phyloP scores from a whole-genome alignment of 1,140 invertebrate species.

The Pararge aegeria region DNA sequence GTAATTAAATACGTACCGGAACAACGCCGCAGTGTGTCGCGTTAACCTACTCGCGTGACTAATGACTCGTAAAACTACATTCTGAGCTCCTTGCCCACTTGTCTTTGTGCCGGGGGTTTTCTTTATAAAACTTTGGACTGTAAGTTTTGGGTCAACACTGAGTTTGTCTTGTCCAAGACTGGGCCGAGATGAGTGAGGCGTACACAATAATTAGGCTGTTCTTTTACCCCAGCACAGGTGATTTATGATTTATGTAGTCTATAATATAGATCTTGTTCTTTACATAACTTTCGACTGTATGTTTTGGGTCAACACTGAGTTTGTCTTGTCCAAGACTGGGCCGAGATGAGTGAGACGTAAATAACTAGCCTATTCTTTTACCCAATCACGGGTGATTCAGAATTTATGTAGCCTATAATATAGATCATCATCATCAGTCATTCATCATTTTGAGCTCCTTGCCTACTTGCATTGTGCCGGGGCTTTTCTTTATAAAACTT shows the following conservation, averaged over 20 bases:
- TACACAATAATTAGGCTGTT: not conserved
- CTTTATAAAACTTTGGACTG: slow-evolving; percentile 46
- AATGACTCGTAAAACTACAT: slow-evolving; percentile 57
- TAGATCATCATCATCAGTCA: too few species aligned
- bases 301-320: not conserved
- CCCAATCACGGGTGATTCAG: too few species aligned
- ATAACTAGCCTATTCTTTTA: not conserved
- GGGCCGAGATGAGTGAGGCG: not conserved
- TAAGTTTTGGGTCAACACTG: slow-evolving; percentile 28
- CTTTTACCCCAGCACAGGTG: not conserved
- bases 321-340: not conserved
- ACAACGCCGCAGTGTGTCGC: slow-evolving; percentile 26
- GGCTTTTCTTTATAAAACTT: slow-evolving; percentile 52
- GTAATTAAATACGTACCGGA: not conserved
- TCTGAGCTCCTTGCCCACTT: slow-evolving; percentile 36
- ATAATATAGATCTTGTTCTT: too few species aligned
- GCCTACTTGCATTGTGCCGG: slow-evolving; percentile 35
- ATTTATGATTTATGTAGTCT: too few species aligned
- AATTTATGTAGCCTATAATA: too few species aligned
- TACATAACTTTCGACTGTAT: too few species aligned
- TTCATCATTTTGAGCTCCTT: slow-evolving; percentile 36
- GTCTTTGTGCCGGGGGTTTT: slow-evolving; percentile 38
- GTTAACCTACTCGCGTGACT: slow-evolving; percentile 38
- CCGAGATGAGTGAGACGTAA: not conserved
- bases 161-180: not conserved